A percentile compares a stretch with the other conserved stretches of the same genome.
Evolutionary conservation across 2,113 vertebrate species (phyloP).

Genomic region (Caloenas nicobarica): DNA sequence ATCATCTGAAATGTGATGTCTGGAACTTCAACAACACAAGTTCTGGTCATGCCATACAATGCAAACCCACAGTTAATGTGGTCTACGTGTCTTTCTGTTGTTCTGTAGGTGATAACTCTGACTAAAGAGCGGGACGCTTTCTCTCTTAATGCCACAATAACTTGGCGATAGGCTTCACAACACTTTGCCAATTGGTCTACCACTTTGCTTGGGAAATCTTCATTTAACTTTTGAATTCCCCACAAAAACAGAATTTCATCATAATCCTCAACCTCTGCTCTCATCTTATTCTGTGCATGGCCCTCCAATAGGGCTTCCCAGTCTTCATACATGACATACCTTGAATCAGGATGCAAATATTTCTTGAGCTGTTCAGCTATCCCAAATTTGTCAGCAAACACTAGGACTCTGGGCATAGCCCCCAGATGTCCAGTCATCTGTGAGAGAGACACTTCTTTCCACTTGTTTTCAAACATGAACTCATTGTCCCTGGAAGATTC

Average conservation of each 20-base stretch:
- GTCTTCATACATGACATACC: slow-evolving; percentile 64
- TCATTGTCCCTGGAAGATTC: slow-evolving; percentile 64
- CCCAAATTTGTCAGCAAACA: slow-evolving; percentile 83
- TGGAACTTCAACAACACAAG: slow-evolving; percentile 78
- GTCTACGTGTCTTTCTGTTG: slow-evolving; percentile 76
- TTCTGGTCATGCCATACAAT: slow-evolving; percentile 82
- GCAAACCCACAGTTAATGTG: slow-evolving; percentile 81
- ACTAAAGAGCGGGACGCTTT: slow-evolving; percentile 39
- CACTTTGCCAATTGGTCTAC: slow-evolving; percentile 74
- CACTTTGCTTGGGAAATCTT: slow-evolving; percentile 62
- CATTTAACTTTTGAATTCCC: slow-evolving; percentile 76
- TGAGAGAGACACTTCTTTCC: slow-evolving; percentile 11
- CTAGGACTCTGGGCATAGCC: slow-evolving; percentile 71
- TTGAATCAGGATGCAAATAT: slow-evolving; percentile 72
- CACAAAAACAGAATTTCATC: slow-evolving; percentile 82
- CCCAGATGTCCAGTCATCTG: not conserved
- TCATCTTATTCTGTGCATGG: slow-evolving; percentile 12
- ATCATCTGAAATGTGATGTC: slow-evolving; percentile 83
- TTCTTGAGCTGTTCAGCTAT: slow-evolving; percentile 75
- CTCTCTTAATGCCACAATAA: slow-evolving; percentile 76
- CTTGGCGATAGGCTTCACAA: slow-evolving; percentile 81
- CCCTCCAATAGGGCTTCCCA: slow-evolving; percentile 32
- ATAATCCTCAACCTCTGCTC: slow-evolving; percentile 52
- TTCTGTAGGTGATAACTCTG: slow-evolving; percentile 81
- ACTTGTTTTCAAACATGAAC: slow-evolving; percentile 81